Percentiles rank a stretch among this genome's conserved stretches.
Evolutionary conservation across 2,113 vertebrate genomes (phyloP).

Genomic region (Narcine bancroftii): DNA sequence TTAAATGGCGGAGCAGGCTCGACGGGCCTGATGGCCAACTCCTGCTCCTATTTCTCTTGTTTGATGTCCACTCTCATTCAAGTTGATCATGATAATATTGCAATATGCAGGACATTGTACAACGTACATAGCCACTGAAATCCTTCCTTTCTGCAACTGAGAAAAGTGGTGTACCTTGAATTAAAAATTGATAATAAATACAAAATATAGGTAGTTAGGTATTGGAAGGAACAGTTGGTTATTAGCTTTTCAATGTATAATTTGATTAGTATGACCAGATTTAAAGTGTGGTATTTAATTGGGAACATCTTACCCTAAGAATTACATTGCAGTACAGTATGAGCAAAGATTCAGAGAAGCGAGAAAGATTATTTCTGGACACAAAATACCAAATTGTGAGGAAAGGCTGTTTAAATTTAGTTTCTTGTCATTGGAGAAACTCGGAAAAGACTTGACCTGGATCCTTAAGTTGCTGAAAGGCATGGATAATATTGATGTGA

Average conservation of each 20-base stretch:
- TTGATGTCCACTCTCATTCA: too few species aligned
- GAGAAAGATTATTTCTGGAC: constrained; percentile 26
- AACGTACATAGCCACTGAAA: too few species aligned
- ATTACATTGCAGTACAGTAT: background rate
- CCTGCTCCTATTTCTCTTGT: too few species aligned
- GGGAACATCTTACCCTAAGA: constrained; percentile 17
- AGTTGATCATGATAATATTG: too few species aligned
- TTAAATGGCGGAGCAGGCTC: too few species aligned
- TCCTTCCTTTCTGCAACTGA: too few species aligned
- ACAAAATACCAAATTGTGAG: background rate
- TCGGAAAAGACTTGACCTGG: background rate
- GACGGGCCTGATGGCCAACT: too few species aligned
- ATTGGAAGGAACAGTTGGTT: background rate
- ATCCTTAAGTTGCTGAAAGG: constrained; percentile 30
- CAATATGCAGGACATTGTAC: too few species aligned
- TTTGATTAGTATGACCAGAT: background rate
- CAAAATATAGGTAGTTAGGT: too few species aligned
- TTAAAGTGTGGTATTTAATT: constrained; percentile 1
- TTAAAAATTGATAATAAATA: too few species aligned
- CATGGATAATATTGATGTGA: constrained; percentile 29
- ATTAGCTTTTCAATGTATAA: background rate
- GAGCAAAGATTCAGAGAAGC: constrained; percentile 7
- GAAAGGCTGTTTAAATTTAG: constrained; percentile 12
- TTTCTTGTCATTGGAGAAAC: constrained; percentile 10
- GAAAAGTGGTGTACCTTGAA: too few species aligned